Conservation (phyloP, 2,888 invertebrate genomes). For the Phrixothrix hirtus region DNA sequence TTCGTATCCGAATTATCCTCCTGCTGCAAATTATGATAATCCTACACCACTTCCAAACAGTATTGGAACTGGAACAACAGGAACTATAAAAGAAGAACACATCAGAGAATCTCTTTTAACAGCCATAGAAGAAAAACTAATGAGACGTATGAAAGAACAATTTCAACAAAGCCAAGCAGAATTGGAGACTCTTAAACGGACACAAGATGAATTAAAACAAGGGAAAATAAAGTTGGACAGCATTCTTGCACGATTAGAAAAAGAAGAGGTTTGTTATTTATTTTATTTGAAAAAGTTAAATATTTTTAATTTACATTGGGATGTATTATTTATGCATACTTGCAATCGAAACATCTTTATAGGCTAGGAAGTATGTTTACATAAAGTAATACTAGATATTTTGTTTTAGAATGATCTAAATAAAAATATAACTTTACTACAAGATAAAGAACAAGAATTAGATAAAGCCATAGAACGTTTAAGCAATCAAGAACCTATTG, state of each 20-base stretch:
- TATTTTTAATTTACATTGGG: too few relatives aligned
- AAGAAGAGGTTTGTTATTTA: slow-evolving; percentile 62
- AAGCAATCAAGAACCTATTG: slow-evolving; percentile 78
- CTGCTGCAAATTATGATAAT: slow-evolving; percentile 41
- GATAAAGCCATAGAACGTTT: slow-evolving; percentile 77
- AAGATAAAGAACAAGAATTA: slow-evolving; percentile 86
- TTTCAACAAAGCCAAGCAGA: slow-evolving; percentile 91
- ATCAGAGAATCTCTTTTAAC: slow-evolving; percentile 91
- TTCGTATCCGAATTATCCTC: slow-evolving; percentile 45
- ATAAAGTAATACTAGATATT: too few relatives aligned
- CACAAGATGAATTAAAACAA: slow-evolving; percentile 82
- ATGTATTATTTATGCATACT: too few relatives aligned
- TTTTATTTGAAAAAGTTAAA: not conserved
- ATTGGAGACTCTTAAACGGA: slow-evolving; percentile 83
- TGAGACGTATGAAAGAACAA: slow-evolving; percentile 84
- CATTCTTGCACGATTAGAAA: slow-evolving; percentile 75
- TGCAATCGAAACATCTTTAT: too few relatives aligned
- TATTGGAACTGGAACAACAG: slow-evolving; percentile 59
- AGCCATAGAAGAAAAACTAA: slow-evolving; percentile 93
- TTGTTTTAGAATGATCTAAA: slow-evolving; percentile 71
- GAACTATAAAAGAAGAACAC: slow-evolving; percentile 94
- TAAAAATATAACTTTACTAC: slow-evolving; percentile 78
- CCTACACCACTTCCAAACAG: slow-evolving; percentile 52
- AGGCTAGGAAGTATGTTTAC: too few relatives aligned
- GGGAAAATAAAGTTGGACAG: slow-evolving; percentile 82